Evolutionary conservation across 1,140 invertebrate genomes (phyloP).

Genomic region (Drosophila albomicans): DNA sequence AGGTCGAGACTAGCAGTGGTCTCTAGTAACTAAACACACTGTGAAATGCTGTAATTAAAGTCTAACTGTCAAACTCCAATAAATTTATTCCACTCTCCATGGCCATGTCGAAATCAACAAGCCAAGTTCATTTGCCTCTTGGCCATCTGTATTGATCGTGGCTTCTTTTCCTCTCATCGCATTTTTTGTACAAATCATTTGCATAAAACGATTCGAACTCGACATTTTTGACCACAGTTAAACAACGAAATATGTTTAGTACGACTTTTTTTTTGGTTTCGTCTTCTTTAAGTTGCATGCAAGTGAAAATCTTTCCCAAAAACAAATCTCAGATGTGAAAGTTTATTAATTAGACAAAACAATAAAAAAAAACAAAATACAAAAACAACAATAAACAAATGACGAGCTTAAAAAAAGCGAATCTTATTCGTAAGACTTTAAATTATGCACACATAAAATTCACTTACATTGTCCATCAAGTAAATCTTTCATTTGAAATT

Average conservation of each 20-base stretch:
- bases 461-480: conserved; percentile 1
- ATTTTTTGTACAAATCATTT: conserved; percentile 59
- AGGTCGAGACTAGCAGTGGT: not conserved
- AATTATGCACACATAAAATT: conserved; percentile 9
- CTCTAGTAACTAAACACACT: not conserved
- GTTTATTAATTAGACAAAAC: conserved; percentile 79
- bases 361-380: conserved; percentile 23
- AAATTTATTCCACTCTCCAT: conserved; percentile 62
- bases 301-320: conserved; percentile 70
- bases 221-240: conserved; percentile 27
- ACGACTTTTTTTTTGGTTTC: conserved; percentile 19
- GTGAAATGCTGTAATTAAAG: conserved; percentile 76
- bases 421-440: conserved; percentile 1
- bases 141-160: conserved; percentile 40
- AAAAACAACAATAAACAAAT: conserved; percentile 14
- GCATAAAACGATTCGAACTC: conserved; percentile 70
- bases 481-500: too few species aligned
- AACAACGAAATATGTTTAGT: conserved; percentile 27
- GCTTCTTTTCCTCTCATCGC: conserved; percentile 11
- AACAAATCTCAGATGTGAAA: conserved; percentile 70
- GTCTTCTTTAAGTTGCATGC: conserved; percentile 42
- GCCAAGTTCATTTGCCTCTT: conserved; percentile 24
- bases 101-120: conserved; percentile 1
- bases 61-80: conserved; percentile 75
- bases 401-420: conserved; percentile 16